Percentiles rank a stretch among this genome's conserved stretches.
Conservation (phyloP, 2,888 invertebrate species). For the Drosophila kokeensis region DNA sequence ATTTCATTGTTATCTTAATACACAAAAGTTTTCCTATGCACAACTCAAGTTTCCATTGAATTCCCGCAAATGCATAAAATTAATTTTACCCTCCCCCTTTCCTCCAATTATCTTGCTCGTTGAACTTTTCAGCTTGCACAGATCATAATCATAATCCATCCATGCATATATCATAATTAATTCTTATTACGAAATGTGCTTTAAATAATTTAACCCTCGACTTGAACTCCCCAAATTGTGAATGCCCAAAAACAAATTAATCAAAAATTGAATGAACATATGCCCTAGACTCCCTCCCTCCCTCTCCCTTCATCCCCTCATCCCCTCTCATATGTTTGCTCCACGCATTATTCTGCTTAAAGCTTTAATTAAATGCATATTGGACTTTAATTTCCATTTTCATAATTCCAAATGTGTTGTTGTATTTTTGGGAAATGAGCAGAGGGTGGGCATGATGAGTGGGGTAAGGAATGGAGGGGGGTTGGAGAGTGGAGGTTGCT, state of each 20-base stretch:
- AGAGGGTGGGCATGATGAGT: not conserved
- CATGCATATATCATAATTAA: slow-evolving; percentile 40
- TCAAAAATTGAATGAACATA: slow-evolving; percentile 32
- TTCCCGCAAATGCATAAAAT: not conserved
- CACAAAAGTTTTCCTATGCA: not conserved
- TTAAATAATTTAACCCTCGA: slow-evolving; percentile 50
- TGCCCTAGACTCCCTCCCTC: slow-evolving; percentile 11
- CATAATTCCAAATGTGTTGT: slow-evolving; percentile 67
- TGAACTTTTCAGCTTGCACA: slow-evolving; percentile 10
- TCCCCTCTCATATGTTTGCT: not conserved
- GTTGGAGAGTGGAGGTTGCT: not conserved
- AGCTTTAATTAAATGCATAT: slow-evolving; percentile 78
- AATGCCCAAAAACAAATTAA: slow-evolving; percentile 26
- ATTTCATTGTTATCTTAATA: not conserved
- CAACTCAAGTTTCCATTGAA: not conserved
- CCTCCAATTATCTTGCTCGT: not conserved
- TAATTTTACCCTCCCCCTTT: not conserved
- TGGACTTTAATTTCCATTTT: slow-evolving; percentile 72
- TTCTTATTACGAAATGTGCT: slow-evolving; percentile 19
- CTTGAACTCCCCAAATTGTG: slow-evolving; percentile 34
- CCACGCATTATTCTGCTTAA: slow-evolving; percentile 43
- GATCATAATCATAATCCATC: slow-evolving; percentile 16
- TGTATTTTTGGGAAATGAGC: slow-evolving; percentile 14
- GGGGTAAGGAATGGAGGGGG: not conserved
- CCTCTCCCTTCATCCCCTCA: not conserved